Evolutionary conservation across 1,140 invertebrate genomes (phyloP), one percentile per base, ranked within the genome.

Genomic region (Drosophila pseudoobscura): DNA sequence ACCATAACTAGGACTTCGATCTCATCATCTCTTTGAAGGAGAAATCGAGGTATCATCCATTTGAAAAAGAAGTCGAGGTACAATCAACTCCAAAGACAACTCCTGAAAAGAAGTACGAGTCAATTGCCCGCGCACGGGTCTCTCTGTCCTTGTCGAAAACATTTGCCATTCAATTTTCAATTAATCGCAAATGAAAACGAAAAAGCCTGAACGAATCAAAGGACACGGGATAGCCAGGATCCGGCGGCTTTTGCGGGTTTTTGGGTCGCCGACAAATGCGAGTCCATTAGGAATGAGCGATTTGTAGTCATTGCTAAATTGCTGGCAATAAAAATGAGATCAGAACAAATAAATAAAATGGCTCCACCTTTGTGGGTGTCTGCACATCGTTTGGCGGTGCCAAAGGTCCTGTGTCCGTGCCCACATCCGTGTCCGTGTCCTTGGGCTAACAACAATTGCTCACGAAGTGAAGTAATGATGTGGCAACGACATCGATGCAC

Each of bases 251-350:
- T 26, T 5, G 24, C 24, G 24, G 24, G 24, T 5, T 26, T 26
- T 26, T 5, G 24, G 24, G 24, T 26, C 24, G 24, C 44, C 20
- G n/a, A 43, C 52, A 76, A 76, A 77, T 77, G 74, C 53, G 53
- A 77, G 73, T 77, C 74, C 64, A 77, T 77, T 77, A 77, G 74
- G 76, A 70, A 77, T 77, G 74, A 77, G 73, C 74, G 73, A 77
- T 77, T 77, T 76, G 74, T 77, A 76, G 73, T 77, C 74, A 69
- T 62, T 76, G 73, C 73, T 76, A 70, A 77, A 76, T 76, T 70
- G 74, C 56, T 58, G 65, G 59, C 74, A 77, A 77, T 77, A 77
- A 77, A 76, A 76, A 76, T 63, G 74, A 76, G 74, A 76, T 77
- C 73, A 55, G 51, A 63, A 51, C 74, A 76, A 70, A 77, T 77